Percentiles rank a stretch among this genome's conserved stretches.
Evolutionary conservation across 2,113 vertebrate species (phyloP).

Genomic region (Machaerirhynchus nigripectus): DNA sequence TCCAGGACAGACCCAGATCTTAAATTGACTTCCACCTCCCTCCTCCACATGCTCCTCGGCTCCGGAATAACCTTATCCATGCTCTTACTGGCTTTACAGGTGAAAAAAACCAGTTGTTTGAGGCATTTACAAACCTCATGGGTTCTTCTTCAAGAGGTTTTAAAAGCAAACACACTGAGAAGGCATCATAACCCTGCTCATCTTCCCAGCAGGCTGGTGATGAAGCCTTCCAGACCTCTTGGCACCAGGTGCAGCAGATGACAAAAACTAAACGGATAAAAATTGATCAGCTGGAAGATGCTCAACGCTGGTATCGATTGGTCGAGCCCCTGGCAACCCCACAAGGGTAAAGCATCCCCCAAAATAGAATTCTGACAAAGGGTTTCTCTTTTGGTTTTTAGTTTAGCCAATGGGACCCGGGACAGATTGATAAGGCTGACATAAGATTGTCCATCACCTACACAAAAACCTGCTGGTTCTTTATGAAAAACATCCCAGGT

Average conservation of each 20-base stretch:
- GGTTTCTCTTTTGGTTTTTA: neutral
- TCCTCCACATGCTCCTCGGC: neutral
- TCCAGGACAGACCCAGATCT: neutral
- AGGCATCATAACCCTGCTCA: neutral
- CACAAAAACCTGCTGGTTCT: neutral
- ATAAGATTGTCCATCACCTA: neutral
- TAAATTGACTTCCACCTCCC: neutral
- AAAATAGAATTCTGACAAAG: neutral
- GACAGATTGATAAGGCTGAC: neutral
- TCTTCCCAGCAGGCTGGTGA: neutral
- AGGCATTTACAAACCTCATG: neutral
- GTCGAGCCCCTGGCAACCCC: neutral
- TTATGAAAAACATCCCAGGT: neutral
- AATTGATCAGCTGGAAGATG: neutral
- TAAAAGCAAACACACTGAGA: neutral
- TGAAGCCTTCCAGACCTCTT: neutral
- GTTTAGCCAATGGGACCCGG: neutral
- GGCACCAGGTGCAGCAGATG: neutral
- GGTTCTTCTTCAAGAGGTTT: neutral
- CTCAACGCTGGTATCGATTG: neutral
- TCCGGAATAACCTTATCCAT: neutral
- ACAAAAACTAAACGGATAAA: neutral
- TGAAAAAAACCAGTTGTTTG: neutral
- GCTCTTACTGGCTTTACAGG: neutral
- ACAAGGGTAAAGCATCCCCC: neutral